Percentiles rank a stretch among this genome's conserved stretches.
Conservation (phyloP, 2,888 invertebrate genomes). For the Pedicia rivosa region DNA sequence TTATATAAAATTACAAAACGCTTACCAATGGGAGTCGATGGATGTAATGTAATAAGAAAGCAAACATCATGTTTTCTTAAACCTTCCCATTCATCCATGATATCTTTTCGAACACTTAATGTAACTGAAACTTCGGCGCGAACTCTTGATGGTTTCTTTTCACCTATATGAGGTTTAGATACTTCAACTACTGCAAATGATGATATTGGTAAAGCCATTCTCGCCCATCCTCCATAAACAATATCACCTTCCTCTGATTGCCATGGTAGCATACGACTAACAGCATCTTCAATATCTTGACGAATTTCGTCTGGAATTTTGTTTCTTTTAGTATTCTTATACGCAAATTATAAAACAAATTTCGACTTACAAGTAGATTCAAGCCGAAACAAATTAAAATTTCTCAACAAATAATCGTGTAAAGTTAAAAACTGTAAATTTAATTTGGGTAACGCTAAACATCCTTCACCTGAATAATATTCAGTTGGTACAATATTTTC, state of each 20-base stretch:
- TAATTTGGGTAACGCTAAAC: slow-evolving; percentile 89
- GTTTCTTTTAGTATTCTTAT: slow-evolving; percentile 6
- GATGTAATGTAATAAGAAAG: slow-evolving; percentile 84
- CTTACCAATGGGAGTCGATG: slow-evolving; percentile 64
- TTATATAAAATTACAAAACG: slow-evolving; percentile 8
- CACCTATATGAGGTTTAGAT: slow-evolving; percentile 80
- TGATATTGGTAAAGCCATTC: slow-evolving; percentile 92
- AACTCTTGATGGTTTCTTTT: slow-evolving; percentile 88
- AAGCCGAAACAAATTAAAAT: slow-evolving; percentile 92
- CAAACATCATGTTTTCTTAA: slow-evolving; percentile 95
- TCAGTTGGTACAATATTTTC: slow-evolving; percentile 97
- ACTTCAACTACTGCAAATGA: slow-evolving; percentile 92
- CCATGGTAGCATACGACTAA: slow-evolving; percentile 92
- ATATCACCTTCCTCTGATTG: slow-evolving; percentile 70
- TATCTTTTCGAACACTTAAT: slow-evolving; percentile 75
- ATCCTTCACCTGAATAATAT: slow-evolving; percentile 91
- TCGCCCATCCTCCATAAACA: slow-evolving; percentile 95
- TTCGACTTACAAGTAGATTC: slow-evolving; percentile 84
- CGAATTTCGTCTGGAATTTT: slow-evolving; percentile 77
- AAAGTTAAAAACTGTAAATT: slow-evolving; percentile 96
- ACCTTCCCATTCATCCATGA: slow-evolving; percentile 94
- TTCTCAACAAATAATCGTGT: slow-evolving; percentile 92
- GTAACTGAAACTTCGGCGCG: slow-evolving; percentile 90
- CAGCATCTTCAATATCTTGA: slow-evolving; percentile 95
- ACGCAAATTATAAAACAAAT: not conserved